A percentile compares a stretch with the other conserved stretches of the same genome.
These are phyloP conservation scores for Astreopora myriophthalma DNA, from an alignment of 64 coral and sea anemone genomes.

Conservation along the genomic window DNA sequence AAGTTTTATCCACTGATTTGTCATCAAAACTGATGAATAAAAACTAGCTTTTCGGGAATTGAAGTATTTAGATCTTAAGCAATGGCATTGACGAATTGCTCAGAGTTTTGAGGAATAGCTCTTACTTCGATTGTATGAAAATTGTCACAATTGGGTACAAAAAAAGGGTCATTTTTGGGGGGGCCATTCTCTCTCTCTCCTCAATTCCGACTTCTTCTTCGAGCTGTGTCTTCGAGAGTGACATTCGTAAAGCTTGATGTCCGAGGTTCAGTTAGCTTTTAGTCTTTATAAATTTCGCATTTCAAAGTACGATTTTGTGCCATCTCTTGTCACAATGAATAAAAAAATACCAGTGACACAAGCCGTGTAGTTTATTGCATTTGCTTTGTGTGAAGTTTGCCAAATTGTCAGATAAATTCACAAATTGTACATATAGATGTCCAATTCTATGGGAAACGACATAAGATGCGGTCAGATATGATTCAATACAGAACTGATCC, in stretches of 20 bases:
- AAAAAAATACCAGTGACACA: neutral
- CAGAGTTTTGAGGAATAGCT: neutral
- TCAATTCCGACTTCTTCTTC: too few species aligned
- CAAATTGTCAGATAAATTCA: neutral
- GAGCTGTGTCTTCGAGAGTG: too few species aligned
- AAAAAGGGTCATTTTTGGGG: too few species aligned
- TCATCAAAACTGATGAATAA: neutral
- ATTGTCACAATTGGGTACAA: too few species aligned
- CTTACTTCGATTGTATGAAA: too few species aligned
- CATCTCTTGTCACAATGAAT: too few species aligned
- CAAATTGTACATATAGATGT: slow-evolving; percentile 5
- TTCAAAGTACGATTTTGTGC: too few species aligned
- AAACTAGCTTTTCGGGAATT: too few species aligned
- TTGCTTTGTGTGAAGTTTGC: neutral
- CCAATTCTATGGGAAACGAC: slow-evolving; percentile 1
- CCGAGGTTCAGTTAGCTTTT: too few species aligned
- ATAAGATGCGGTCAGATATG: neutral
- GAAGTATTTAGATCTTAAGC: too few species aligned
- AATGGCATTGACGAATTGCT: neutral
- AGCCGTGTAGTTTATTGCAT: neutral
- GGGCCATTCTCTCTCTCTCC: too few species aligned
- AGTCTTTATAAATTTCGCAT: too few species aligned
- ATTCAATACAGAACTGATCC: neutral
- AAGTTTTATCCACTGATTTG: neutral
- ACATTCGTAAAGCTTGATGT: neutral